These are phyloP conservation scores for Heliconius charithonia DNA, from an alignment of 2,888 invertebrate genomes.

Conservation along the genomic window DNA sequence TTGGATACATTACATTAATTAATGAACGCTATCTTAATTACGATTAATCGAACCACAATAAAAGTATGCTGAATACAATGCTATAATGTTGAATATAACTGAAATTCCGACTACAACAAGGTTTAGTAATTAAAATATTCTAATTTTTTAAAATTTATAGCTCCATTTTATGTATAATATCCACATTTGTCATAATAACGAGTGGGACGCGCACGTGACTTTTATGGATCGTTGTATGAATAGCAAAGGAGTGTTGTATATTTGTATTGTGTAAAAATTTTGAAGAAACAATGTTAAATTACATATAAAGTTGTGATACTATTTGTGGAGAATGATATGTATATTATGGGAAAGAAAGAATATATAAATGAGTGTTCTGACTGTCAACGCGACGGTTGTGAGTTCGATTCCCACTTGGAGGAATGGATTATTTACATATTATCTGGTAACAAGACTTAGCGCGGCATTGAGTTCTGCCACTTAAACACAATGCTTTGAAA, in stretches of 20 bases:
- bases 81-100: background rate
- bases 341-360: background rate
- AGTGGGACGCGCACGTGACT: constrained; percentile 22
- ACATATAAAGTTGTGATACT: background rate
- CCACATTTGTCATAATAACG: constrained; percentile 27
- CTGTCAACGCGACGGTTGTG: background rate
- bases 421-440: background rate
- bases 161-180: constrained; percentile 25
- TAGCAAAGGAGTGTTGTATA: constrained; percentile 2
- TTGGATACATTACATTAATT: background rate
- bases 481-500: no score
- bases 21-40: background rate
- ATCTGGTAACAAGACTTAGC: no score
- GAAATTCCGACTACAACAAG: background rate
- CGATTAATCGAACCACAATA: background rate
- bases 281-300: constrained; percentile 9
- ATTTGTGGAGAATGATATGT: background rate
- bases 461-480: no score
- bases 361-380: background rate
- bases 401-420: background rate
- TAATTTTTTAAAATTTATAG: constrained; percentile 31
- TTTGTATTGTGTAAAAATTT: constrained; percentile 4
- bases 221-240: constrained; percentile 25
- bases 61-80: background rate
- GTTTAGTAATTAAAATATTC: constrained; percentile 21